Evolutionary conservation across 2,797 vertebrate genomes (phyloP).

Genomic region (Danio aesculapii): DNA sequence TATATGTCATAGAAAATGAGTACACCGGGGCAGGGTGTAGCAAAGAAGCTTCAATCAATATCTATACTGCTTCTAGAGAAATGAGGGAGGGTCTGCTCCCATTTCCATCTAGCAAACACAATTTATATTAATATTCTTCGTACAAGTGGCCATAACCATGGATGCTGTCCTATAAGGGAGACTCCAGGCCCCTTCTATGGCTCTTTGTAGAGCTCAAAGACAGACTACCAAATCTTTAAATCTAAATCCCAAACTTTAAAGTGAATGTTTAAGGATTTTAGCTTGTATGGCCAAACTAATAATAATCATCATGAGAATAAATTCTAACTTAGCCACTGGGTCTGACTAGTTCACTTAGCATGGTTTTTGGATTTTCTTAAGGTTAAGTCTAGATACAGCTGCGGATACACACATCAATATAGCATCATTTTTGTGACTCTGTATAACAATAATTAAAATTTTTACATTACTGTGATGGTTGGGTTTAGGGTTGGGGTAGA

Average conservation of each 20-base stretch:
- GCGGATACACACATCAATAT: no score
- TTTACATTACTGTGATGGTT: no score
- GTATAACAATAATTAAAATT: no score
- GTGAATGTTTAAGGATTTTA: background rate
- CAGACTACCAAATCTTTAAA: background rate
- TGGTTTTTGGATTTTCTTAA: background rate
- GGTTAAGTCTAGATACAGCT: no score
- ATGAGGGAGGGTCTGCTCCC: constrained; percentile 57
- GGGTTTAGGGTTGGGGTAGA: no score
- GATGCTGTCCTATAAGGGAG: background rate
- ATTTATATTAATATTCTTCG: constrained; percentile 58
- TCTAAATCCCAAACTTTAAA: background rate
- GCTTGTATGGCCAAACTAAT: background rate
- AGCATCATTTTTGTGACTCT: no score
- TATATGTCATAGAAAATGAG: constrained; percentile 75
- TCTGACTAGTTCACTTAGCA: background rate
- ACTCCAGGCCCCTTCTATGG: background rate
- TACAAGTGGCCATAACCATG: constrained; percentile 54
- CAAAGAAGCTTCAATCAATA: constrained; percentile 61
- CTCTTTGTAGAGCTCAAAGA: background rate
- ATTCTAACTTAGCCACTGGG: background rate
- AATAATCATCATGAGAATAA: no score
- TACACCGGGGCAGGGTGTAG: constrained; percentile 66
- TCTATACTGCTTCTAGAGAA: constrained; percentile 43
- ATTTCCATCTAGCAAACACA: constrained; percentile 68